Percentiles rank a stretch among this genome's conserved stretches.
Evolutionary conservation across 2,888 invertebrate genomes (phyloP).

Genomic region (Aleiodes alternator): DNA sequence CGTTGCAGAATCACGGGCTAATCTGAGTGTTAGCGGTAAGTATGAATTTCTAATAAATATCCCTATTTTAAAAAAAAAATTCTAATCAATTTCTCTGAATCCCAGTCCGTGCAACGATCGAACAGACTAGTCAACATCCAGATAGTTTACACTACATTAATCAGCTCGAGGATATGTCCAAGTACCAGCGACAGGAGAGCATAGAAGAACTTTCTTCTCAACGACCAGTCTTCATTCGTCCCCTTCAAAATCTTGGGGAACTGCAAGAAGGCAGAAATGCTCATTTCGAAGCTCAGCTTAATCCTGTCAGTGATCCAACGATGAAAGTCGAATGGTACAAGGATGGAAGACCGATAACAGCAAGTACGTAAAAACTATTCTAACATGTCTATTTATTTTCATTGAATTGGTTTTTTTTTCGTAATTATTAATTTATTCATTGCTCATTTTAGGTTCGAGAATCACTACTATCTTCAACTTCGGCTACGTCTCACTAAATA

Average conservation of each 20-base stretch:
- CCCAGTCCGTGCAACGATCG: conserved; percentile 86
- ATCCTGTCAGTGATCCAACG: conserved; percentile 93
- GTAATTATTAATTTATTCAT: neutral
- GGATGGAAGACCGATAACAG: conserved; percentile 95
- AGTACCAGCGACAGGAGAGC: conserved; percentile 90
- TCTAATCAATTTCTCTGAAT: neutral
- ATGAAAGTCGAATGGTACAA: conserved; percentile 98
- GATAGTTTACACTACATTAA: conserved; percentile 93
- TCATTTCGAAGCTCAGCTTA: conserved; percentile 94
- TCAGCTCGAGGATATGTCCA: conserved; percentile 92
- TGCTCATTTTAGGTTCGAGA: conserved; percentile 81
- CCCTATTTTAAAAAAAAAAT: neutral
- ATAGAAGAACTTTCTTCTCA: conserved; percentile 88
- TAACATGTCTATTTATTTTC: neutral
- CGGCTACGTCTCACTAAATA: conserved; percentile 98
- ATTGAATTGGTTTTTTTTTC: too few species aligned
- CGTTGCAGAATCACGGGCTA: conserved; percentile 89
- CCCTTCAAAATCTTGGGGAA: conserved; percentile 90
- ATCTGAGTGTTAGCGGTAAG: conserved; percentile 84
- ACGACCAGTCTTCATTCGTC: conserved; percentile 91
- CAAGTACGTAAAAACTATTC: conserved; percentile 79
- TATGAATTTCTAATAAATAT: conserved; percentile 32
- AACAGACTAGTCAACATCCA: conserved; percentile 92
- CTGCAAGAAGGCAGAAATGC: conserved; percentile 93
- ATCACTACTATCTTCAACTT: conserved; percentile 99